Conservation (phyloP, 2,113 vertebrate species). For the Anarhynchus alexandrinus region DNA sequence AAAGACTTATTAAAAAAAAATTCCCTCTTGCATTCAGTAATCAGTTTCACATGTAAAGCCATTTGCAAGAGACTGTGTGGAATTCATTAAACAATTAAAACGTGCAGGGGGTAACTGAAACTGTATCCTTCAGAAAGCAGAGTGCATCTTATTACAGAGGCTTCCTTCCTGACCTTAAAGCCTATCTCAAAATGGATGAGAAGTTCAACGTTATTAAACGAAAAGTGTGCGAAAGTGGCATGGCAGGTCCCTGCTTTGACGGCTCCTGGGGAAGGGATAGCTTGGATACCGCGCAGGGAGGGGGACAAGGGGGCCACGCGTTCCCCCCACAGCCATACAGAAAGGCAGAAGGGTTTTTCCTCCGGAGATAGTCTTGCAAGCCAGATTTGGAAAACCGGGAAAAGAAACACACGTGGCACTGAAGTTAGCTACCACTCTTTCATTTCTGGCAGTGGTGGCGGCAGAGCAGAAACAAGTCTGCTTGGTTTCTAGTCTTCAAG, state of each 20-base stretch:
- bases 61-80: neutral
- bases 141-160: neutral
- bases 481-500: neutral
- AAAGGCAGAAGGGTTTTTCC: neutral
- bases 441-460: neutral
- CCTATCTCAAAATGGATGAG: neutral
- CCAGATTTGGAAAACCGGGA: neutral
- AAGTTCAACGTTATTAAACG: neutral
- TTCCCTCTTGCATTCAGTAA: neutral
- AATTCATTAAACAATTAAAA: conserved; percentile 51
- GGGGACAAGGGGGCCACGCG: fast-evolving
- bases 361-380: neutral
- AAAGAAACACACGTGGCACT: neutral
- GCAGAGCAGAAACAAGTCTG: neutral
- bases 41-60: conserved; percentile 1
- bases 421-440: fast-evolving
- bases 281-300: fast-evolving
- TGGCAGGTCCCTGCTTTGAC: fast-evolving
- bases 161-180: conserved; percentile 21
- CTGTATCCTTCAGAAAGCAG: conserved; percentile 1
- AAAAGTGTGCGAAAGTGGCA: fast-evolving
- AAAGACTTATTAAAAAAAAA: conserved; percentile 15
- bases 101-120: conserved; percentile 27
- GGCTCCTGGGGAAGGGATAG: neutral
- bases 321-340: neutral